Conservation (phyloP, 2,797 vertebrate genomes). For the Macropodus opercularis region DNA sequence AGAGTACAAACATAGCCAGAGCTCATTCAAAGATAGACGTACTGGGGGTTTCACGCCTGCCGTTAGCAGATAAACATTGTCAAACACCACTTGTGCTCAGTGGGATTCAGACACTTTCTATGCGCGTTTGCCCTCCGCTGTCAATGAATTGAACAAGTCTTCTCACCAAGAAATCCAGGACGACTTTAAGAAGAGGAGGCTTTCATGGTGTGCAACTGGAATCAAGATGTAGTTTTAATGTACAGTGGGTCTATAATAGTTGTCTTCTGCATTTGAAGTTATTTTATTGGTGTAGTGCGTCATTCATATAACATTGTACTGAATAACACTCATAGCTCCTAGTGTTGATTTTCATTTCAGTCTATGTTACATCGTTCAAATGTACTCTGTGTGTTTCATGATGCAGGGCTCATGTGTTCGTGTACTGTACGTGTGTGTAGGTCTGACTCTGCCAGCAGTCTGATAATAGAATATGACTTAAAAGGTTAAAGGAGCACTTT, state of each 20-base stretch:
- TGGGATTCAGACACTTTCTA: constrained; percentile 33
- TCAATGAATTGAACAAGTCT: constrained; percentile 50
- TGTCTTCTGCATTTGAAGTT: not conserved
- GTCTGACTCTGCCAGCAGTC: constrained; percentile 30
- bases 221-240: not conserved
- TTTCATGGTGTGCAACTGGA: not conserved
- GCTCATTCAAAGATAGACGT: constrained; percentile 55
- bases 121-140: constrained; percentile 28
- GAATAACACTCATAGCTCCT: too few relatives aligned
- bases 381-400: constrained; percentile 30
- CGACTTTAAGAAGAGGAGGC: not conserved
- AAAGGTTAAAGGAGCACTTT: constrained; percentile 69
- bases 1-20: constrained; percentile 61
- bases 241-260: not conserved
- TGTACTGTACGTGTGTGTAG: not conserved
- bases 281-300: not conserved
- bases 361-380: constrained; percentile 36
- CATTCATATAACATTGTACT: not conserved
- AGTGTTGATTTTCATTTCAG: constrained; percentile 55
- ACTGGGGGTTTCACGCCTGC: constrained; percentile 48
- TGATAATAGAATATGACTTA: constrained; percentile 71
- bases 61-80: constrained; percentile 58
- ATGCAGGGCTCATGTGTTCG: constrained; percentile 2
- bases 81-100: constrained; percentile 32
- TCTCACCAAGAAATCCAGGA: constrained; percentile 27